These are phyloP conservation scores for Keiferia lycopersicella DNA, from an alignment of 2,888 invertebrate species.

Conservation along the genomic window DNA sequence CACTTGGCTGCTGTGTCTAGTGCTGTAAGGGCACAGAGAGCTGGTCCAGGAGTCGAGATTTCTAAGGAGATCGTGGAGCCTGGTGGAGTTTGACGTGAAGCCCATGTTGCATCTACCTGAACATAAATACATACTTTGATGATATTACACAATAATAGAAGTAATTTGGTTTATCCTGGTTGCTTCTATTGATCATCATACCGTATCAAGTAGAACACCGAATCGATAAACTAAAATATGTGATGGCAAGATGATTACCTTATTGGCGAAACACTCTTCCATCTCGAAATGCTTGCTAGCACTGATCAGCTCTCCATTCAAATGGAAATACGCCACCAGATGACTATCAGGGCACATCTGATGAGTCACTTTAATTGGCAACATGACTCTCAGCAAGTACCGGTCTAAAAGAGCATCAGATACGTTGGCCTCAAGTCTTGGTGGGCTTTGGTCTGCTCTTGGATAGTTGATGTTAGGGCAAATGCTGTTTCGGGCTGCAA, in stretches of 20 bases:
- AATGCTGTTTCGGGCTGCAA: conserved; percentile 49
- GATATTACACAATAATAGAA: not conserved
- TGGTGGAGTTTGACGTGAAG: conserved; percentile 56
- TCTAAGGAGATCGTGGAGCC: conserved; percentile 55
- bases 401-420: conserved; percentile 57
- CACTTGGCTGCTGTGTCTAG: conserved; percentile 59
- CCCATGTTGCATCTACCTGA: conserved; percentile 66
- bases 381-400: conserved; percentile 58
- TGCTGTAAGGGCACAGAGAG: conserved; percentile 66
- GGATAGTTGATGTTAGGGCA: conserved; percentile 37
- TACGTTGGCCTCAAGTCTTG: conserved; percentile 30
- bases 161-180: not conserved
- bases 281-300: conserved; percentile 78
- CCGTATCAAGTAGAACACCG: too few relatives aligned
- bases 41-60: conserved; percentile 59
- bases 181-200: too few relatives aligned
- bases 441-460: conserved; percentile 29
- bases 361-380: conserved; percentile 70
- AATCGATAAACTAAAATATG: too few relatives aligned
- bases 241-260: conserved; percentile 63
- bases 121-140: not conserved
- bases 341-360: conserved; percentile 79
- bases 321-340: conserved; percentile 79
- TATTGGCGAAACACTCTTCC: conserved; percentile 80
- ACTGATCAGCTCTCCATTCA: conserved; percentile 80